These are phyloP conservation scores for Sphinx pinastri DNA, from an alignment of 2,888 invertebrate species.

Conservation along the genomic window DNA sequence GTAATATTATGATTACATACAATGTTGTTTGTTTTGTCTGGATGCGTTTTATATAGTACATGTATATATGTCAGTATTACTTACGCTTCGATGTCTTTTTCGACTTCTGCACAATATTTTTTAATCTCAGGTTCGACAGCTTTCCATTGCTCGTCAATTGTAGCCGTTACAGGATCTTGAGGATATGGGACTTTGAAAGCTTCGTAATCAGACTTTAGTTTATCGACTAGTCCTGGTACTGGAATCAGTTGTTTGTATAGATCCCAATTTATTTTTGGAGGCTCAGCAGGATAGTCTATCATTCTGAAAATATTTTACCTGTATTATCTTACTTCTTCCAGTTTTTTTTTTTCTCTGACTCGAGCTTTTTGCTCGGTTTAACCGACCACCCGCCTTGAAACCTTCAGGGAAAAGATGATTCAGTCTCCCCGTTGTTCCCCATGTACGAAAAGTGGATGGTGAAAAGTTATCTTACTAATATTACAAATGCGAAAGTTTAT, in stretches of 20 bases:
- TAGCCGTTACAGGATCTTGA: constrained; percentile 52
- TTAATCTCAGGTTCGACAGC: constrained; percentile 57
- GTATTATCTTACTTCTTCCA: not conserved
- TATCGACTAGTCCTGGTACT: constrained; percentile 61
- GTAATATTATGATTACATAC: no score
- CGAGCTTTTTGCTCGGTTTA: no score
- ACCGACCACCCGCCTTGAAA: no score
- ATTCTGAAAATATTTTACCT: constrained; percentile 51
- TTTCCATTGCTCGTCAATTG: constrained; percentile 69
- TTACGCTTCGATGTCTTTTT: constrained; percentile 58
- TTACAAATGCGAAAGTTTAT: not conserved
- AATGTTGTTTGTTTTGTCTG: no score
- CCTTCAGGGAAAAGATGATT: no score
- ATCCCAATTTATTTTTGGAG: constrained; percentile 73
- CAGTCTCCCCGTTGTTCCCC: no score
- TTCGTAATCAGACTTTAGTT: constrained; percentile 59
- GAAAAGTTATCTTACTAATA: not conserved
- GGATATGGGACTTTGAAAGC: constrained; percentile 64
- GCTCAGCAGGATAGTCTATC: constrained; percentile 55
- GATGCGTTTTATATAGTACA: no score
- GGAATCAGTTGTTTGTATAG: constrained; percentile 62
- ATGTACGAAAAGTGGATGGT: no score
- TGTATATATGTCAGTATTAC: constrained; percentile 28
- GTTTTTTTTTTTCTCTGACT: no score
- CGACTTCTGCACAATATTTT: constrained; percentile 51